Evolutionary conservation across 92 coral and sea anemone genomes (phyloP).

Genomic region (Epizoanthus rinbou): DNA sequence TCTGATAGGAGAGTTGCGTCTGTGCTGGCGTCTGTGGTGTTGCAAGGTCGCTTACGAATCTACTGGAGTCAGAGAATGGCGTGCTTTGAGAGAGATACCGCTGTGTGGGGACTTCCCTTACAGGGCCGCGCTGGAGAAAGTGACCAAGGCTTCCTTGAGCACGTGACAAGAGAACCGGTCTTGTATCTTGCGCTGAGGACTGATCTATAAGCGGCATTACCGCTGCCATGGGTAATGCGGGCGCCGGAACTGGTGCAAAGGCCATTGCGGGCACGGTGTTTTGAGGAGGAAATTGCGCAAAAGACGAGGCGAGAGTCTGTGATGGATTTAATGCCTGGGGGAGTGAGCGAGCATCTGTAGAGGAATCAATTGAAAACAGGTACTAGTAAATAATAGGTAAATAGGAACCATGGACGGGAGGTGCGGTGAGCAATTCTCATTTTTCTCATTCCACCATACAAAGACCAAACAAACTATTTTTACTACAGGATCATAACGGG

Average conservation of each 20-base stretch:
- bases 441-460: too few species aligned
- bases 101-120: not conserved
- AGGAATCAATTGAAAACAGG: too few species aligned
- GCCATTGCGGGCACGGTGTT: constrained; percentile 21
- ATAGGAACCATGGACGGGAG: too few species aligned
- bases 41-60: not conserved
- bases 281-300: constrained; percentile 6
- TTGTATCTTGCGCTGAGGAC: not conserved
- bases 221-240: constrained; percentile 7
- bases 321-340: not conserved
- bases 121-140: not conserved
- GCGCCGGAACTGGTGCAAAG: constrained; percentile 9
- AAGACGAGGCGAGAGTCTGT: not conserved
- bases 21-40: not conserved
- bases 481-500: too few species aligned
- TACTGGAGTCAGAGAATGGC: not conserved
- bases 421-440: too few species aligned
- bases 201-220: constrained; percentile 2
- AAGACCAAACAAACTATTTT: too few species aligned
- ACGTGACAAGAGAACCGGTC: constrained; percentile 21
- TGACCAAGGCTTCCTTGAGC: not conserved
- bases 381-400: too few species aligned
- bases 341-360: not conserved
- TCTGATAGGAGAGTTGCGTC: constrained; percentile 12
- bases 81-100: not conserved